phyloP scores from a whole-genome alignment of 2,113 vertebrate genomes.

The Erinaceus europaeus region DNA sequence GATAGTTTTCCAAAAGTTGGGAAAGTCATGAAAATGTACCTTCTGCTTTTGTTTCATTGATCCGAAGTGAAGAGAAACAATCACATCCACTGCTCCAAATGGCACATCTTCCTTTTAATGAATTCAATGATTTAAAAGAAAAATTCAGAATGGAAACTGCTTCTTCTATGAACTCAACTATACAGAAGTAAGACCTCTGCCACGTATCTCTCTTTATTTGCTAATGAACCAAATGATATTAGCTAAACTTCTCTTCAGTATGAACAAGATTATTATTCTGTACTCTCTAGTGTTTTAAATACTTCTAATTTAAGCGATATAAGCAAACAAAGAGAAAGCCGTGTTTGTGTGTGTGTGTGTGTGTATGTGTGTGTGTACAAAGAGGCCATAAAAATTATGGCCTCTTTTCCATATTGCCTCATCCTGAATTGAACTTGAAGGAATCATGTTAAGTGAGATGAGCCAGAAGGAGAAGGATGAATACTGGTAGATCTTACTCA shows the following conservation, averaged over 20 bases:
- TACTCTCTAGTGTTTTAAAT: background rate
- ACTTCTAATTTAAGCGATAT: too few relatives aligned
- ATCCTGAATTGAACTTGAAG: too few relatives aligned
- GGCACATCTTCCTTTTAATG: background rate
- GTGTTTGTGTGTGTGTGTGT: too few relatives aligned
- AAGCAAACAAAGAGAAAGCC: too few relatives aligned
- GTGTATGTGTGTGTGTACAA: too few relatives aligned
- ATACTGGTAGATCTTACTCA: too few relatives aligned
- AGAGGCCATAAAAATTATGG: too few relatives aligned
- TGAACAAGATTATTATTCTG: background rate
- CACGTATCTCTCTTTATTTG: background rate
- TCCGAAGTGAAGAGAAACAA: background rate
- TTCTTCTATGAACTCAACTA: background rate
- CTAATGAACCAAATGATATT: background rate
- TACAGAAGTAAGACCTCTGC: background rate
- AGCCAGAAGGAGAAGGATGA: too few relatives aligned
- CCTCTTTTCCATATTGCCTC: too few relatives aligned
- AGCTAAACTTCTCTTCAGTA: background rate
- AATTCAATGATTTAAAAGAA: background rate
- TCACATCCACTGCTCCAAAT: background rate
- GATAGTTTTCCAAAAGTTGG: background rate
- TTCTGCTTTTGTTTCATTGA: conserved; percentile 7
- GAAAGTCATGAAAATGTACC: background rate
- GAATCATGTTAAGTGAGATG: too few relatives aligned
- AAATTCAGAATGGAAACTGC: background rate